phyloP scores from a whole-genome alignment of 2,113 vertebrate species.

The Bubalus kerabau region DNA sequence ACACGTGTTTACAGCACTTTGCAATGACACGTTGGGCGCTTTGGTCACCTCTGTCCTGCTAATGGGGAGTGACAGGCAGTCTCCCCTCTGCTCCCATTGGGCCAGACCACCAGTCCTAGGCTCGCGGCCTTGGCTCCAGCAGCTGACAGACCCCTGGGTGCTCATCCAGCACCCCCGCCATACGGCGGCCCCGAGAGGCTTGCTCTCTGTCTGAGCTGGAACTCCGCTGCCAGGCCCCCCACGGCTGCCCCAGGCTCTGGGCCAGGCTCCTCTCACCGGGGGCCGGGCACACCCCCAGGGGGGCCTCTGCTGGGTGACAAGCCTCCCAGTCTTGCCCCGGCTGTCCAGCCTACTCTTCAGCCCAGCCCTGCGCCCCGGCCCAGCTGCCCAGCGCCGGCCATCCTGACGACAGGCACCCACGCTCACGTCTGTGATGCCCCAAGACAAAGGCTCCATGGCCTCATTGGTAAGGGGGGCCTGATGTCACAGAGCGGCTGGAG shows the following conservation, averaged over 20 bases:
- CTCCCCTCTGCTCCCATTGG: neutral
- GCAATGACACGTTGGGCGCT: fast-evolving
- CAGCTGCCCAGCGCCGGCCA: fast-evolving
- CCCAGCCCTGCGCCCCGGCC: fast-evolving
- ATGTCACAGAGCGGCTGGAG: too few species aligned
- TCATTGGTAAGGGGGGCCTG: fast-evolving
- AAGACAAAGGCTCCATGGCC: fast-evolving
- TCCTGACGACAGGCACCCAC: fast-evolving
- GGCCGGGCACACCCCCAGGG: neutral
- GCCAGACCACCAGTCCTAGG: neutral
- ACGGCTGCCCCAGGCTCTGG: fast-evolving
- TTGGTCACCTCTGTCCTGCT: fast-evolving
- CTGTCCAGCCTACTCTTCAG: neutral
- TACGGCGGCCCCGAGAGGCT: fast-evolving
- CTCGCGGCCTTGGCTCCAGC: fast-evolving
- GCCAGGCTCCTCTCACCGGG: neutral
- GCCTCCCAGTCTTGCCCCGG: neutral
- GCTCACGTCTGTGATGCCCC: neutral
- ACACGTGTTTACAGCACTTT: neutral
- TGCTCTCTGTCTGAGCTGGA: neutral
- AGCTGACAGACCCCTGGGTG: fast-evolving
- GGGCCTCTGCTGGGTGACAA: neutral
- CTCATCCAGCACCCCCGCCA: fast-evolving
- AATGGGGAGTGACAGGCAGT: neutral
- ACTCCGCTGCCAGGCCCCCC: fast-evolving